phyloP scores from a whole-genome alignment of 2,888 invertebrate genomes.

The Brachypterus glaber region DNA sequence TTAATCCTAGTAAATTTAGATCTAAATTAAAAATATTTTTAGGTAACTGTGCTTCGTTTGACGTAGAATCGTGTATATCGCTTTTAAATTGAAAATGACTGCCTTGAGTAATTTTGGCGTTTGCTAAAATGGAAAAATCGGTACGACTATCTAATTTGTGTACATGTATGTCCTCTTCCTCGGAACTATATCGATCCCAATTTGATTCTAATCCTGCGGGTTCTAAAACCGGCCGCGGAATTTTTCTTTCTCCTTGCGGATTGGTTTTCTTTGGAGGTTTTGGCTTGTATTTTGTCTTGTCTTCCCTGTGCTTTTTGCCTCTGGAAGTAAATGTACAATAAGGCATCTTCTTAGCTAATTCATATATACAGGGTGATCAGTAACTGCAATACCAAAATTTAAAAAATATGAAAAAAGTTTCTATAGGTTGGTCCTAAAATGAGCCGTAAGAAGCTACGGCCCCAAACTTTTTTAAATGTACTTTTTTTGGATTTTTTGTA shows the following conservation, averaged over 20 bases:
- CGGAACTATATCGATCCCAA: not conserved
- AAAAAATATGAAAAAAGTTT: not conserved
- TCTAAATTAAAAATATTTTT: not conserved
- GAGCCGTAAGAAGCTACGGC: no score
- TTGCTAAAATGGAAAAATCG: not conserved
- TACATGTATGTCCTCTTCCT: not conserved
- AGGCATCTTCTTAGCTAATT: not conserved
- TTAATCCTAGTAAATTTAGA: not conserved
- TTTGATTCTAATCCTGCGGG: not conserved
- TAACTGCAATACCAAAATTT: no score
- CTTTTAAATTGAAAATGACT: not conserved
- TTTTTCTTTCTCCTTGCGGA: not conserved
- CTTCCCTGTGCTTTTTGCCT: not conserved
- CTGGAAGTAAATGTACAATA: not conserved
- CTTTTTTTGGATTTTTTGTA: no score
- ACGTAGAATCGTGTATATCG: not conserved
- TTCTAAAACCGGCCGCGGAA: not conserved
- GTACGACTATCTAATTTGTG: not conserved
- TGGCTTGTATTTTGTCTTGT: not conserved
- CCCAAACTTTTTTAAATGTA: no score
- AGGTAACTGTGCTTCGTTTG: not conserved
- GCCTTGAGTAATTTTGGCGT: not conserved
- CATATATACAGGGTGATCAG: no score
- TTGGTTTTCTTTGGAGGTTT: not conserved
- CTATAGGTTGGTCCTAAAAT: no score